Evolutionary conservation across 1,140 invertebrate genomes (phyloP), one percentile per base, ranked within the genome.

Genomic region (Agrypnia vestita): DNA sequence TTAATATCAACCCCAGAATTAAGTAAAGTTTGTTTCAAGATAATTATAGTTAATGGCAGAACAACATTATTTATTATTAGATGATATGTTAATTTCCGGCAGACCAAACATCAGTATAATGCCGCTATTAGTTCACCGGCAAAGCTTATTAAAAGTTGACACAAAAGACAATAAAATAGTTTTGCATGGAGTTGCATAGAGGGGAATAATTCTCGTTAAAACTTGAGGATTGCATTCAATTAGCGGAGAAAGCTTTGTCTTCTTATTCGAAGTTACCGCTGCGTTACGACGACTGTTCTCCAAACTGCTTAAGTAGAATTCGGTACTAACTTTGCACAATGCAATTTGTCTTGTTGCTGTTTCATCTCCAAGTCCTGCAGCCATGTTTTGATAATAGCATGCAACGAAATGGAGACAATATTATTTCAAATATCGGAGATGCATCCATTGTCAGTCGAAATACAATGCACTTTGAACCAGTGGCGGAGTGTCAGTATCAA

Each of bases 291-390:
- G 71, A 44, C 17, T 21, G 71, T 7, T 56, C n/a, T 44, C 1
- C 17, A 61, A 56, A 74, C 51, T 61, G 17, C 56, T 61, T 61
- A 61, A 13, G 47, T 51, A 73, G 15, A 69, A 73, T 51, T 53
- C 43, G 11, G 47, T 49, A 73, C 15, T 53, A 73, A 73, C 69
- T 73, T 55, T 19, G n/a, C 49, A 53, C 11, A 73, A 73, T 73
- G 69, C 47, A 73, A 73, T 73, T 73, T 73, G 69, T 73, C 69
- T 55, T 73, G 69, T 73, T 73, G 69, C 19, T 46, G 21, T 73
- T 73, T 73, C 69, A 47, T 53, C 69, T 51, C 69, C 12, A 47
- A 73, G 69, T 25, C 12, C 25, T 7, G 21, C 19, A 9, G 49
- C n/a, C 15, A 73, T 73, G 51, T 73, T 73, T 73, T 73, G 69